Evolutionary conservation across 2,888 invertebrate species (phyloP), one percentile per base, ranked within the genome.

Genomic region (Diarsia dahlii): DNA sequence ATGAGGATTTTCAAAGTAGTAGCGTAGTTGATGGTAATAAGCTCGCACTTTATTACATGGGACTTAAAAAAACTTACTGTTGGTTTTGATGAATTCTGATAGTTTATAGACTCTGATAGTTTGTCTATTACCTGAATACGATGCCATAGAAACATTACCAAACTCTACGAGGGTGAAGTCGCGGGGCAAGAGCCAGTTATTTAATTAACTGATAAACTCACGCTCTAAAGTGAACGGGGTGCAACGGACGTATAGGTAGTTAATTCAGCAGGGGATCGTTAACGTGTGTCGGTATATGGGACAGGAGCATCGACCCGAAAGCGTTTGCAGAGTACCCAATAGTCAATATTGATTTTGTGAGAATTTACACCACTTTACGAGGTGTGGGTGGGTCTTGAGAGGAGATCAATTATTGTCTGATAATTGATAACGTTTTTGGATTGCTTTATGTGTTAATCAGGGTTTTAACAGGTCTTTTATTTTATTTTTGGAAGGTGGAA

Each of bases 301-400:
- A 89, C 94, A 88, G 80, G 86, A 80, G 85, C 92, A 88, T 64
- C 87, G 93, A 94, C 91, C 94, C 90, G 91, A 90, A 91, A 92
- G 56, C 82, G 62, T 80, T 89, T 84, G 76, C 85, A 87, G 81
- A 84, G 79, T 88, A 89, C 85, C 86, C 88, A 84, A 88, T 90
- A 88, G 76, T 82, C 87, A 87, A 90, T 95, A 95, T 95, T 90
- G 95, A 95, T 95, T 94, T 93, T 93, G 75, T 80, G 71, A 76
- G 71, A 84, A 77, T 80, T 70, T 73, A 75, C 78, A 81, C 68
- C 78, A 80, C 72, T 76, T 82, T 77, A 84, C 76, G 20, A 80
- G 78, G 80, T 80, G n/a, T 54, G 20, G n/a, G 28, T 62, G 13
- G 18, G 39, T 58, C 54, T 63, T 46, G 52, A 60, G 64, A 52